phyloP scores from a whole-genome alignment of 2,113 vertebrate species.

The Herpetotheres cachinnans region DNA sequence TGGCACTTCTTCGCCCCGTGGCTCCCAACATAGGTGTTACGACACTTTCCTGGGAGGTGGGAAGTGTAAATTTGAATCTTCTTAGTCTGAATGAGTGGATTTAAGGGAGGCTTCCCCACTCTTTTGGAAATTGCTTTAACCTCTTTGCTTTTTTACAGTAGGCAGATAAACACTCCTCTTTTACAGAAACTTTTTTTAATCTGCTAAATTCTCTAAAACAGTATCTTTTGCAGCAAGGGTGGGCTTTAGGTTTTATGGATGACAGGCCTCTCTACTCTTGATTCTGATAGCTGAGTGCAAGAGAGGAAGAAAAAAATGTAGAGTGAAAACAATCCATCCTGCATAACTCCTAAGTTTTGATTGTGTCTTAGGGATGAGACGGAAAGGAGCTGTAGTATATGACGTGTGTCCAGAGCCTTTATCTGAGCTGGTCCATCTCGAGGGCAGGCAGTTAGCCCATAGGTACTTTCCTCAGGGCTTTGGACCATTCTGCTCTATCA shows the following conservation, averaged over 20 bases:
- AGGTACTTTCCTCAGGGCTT: neutral
- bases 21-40: neutral
- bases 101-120: neutral
- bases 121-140: neutral
- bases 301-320: neutral
- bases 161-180: neutral
- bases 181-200: neutral
- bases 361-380: neutral
- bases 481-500: neutral
- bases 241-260: neutral
- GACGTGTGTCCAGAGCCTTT: neutral
- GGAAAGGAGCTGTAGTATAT: neutral
- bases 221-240: neutral
- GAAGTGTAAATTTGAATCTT: neutral
- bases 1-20: neutral
- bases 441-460: neutral
- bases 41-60: neutral
- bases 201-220: neutral
- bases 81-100: neutral
- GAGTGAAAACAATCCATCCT: neutral
- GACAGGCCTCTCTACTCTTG: neutral
- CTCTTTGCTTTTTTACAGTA: neutral
- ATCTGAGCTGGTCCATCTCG: accelerated
- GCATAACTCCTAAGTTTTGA: neutral
- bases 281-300: neutral